These are phyloP conservation scores for Drosophila buzzatii DNA, from an alignment of 2,888 invertebrate genomes.

Conservation along the genomic window DNA sequence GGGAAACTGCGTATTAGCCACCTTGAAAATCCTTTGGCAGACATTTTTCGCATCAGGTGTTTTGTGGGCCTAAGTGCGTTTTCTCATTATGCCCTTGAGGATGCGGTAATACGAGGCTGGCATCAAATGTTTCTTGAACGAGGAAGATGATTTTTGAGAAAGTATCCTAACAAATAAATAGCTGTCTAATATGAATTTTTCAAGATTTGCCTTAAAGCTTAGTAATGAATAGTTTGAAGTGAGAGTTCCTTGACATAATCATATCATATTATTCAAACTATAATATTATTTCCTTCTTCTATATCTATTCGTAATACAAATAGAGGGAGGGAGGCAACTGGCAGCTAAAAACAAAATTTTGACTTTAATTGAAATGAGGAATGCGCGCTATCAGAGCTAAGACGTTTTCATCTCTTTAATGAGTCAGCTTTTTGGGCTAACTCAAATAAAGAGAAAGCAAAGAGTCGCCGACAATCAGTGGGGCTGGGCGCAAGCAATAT, in stretches of 20 bases:
- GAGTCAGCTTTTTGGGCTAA: slow-evolving; percentile 47
- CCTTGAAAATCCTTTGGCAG: slow-evolving; percentile 60
- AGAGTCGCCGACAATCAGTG: slow-evolving; percentile 25
- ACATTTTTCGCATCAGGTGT: slow-evolving; percentile 64
- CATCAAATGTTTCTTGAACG: slow-evolving; percentile 9
- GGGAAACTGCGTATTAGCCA: slow-evolving; percentile 23
- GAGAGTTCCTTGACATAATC: neutral
- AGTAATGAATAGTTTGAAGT: neutral
- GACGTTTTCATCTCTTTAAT: slow-evolving; percentile 38
- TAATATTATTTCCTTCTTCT: no score
- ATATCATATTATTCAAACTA: no score
- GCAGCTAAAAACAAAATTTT: slow-evolving; percentile 42
- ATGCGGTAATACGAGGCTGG: slow-evolving; percentile 1
- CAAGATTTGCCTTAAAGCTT: neutral
- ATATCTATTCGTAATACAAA: no score
- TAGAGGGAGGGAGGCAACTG: neutral
- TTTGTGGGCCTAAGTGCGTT: slow-evolving; percentile 57
- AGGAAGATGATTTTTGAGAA: neutral
- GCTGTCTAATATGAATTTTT: neutral
- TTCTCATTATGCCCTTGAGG: slow-evolving; percentile 47
- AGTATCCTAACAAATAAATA: neutral
- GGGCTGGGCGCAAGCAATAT: slow-evolving; percentile 36
- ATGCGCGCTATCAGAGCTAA: slow-evolving; percentile 42
- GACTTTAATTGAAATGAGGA: slow-evolving; percentile 49
- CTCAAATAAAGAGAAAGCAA: slow-evolving; percentile 38